Evolutionary conservation across 2,113 vertebrate species (phyloP).

Genomic region (Nycticryphes semicollaris): DNA sequence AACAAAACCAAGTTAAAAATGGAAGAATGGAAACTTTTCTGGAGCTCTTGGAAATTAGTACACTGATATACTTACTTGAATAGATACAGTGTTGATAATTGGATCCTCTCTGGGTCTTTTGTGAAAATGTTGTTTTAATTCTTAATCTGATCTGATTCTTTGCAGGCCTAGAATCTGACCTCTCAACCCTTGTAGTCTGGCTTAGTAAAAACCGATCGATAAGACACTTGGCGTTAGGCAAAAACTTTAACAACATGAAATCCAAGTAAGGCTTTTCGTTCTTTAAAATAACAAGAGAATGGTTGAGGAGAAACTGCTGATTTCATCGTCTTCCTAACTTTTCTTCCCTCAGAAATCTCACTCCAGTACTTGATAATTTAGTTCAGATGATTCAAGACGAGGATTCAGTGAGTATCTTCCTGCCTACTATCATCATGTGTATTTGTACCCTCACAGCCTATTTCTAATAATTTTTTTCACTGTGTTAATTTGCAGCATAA

Average conservation of each 20-base stretch:
- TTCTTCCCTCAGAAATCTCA: constrained; percentile 87
- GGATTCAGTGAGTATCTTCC: constrained; percentile 89
- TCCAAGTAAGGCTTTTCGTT: constrained; percentile 88
- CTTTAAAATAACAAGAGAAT: constrained; percentile 39
- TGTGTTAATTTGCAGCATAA: not conserved
- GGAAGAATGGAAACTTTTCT: not conserved
- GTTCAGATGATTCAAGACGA: constrained; percentile 99
- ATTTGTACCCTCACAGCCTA: not conserved
- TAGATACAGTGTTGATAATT: not conserved
- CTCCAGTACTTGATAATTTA: constrained; percentile 93
- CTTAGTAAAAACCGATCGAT: constrained; percentile 97
- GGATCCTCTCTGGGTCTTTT: not conserved
- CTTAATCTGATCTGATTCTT: constrained; percentile 61
- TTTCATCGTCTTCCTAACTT: constrained; percentile 67
- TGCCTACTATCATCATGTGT: not conserved
- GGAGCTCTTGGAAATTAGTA: not conserved
- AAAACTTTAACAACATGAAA: constrained; percentile 99
- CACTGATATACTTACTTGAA: not conserved
- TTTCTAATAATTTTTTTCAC: not conserved
- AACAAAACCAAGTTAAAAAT: not conserved
- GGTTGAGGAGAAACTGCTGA: constrained; percentile 39
- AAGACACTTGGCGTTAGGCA: constrained; percentile 91
- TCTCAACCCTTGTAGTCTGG: constrained; percentile 94
- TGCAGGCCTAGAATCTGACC: constrained; percentile 91
- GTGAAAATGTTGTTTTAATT: constrained; percentile 43